Evolutionary conservation across 2,888 invertebrate genomes (phyloP).

Genomic region (Periphyllus acericola): DNA sequence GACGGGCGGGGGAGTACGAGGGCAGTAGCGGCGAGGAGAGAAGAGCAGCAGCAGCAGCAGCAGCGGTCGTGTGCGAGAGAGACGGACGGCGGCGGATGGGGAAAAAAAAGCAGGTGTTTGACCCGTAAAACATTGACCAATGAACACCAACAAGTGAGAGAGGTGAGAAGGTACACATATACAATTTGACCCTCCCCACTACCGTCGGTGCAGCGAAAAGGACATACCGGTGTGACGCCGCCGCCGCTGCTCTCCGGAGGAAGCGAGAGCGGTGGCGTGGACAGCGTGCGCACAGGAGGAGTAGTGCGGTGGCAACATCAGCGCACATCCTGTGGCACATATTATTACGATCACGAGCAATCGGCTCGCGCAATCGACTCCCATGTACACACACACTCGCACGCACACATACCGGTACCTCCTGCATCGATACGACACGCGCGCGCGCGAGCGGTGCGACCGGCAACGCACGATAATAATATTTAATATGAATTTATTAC

Average conservation of each 20-base stretch:
- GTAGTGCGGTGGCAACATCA: constrained; percentile 24
- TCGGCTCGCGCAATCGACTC: constrained; percentile 39
- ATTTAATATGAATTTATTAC: neutral
- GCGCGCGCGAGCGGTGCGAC: neutral
- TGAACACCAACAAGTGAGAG: constrained; percentile 62
- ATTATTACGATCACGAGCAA: constrained; percentile 44
- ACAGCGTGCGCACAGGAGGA: constrained; percentile 10
- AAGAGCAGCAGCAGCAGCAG: neutral
- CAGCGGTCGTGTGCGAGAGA: neutral
- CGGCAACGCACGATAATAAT: neutral
- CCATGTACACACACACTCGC: neutral
- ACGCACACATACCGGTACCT: neutral
- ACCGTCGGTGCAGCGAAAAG: constrained; percentile 45
- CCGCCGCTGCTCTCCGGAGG: neutral
- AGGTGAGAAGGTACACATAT: constrained; percentile 57
- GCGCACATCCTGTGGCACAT: constrained; percentile 50
- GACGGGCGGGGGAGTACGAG: constrained; percentile 24
- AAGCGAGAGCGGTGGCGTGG: neutral
- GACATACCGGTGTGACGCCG: constrained; percentile 49
- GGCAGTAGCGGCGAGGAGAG: neutral
- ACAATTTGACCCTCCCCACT: constrained; percentile 61
- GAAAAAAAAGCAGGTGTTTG: constrained; percentile 61
- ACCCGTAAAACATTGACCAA: constrained; percentile 62
- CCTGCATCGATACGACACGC: neutral
- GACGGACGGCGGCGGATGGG: constrained; percentile 32